Evolutionary conservation across 1,140 invertebrate genomes (phyloP), one percentile per base, ranked within the genome.

Genomic region (Drosophila orosa): DNA sequence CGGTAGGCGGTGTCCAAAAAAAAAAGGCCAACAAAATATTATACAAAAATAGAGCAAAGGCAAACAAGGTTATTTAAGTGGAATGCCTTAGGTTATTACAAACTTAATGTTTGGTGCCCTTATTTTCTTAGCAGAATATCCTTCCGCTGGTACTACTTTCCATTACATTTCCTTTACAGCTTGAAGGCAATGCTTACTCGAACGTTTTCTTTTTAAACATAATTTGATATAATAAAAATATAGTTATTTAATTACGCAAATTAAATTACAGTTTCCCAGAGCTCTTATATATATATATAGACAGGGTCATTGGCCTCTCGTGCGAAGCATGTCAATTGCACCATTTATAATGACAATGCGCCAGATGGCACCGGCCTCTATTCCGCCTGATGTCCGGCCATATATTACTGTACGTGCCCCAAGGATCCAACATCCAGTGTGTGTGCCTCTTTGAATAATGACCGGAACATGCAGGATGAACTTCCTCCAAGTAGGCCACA

Each of bases 341-440:
- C 73, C 83, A 86, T 86, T 87, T 79, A 86, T 87, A 87, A 87
- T 69, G 63, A 54, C 83, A 62, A 69, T 78, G 84, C 65, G 61
- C 73, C 75, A 71, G 35, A 56, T 55, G 63, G 55, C 58, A 19
- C 25, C 22, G 63, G 56, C 35, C 24, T 29, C 39, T 45, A 50
- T 50, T 55, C 24, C 50, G 45, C n/a, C 25, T 48, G 45, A 27
- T 44, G 61, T 66, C 40, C 59, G n/a, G 40, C 29, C 40, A 66
- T 65, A 66, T 65, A 65, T 66, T 63, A 47, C 40, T n/a, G 24
- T 35, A 63, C 62, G 40, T 66, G 62, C 31, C 31, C 58, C 13
- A 62, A 35, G 58, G 17, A 61, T 33, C 6, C 29, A 7, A n/a
- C n/a, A 9, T n/a, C 54, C 13, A 44, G 63, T 24, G 15, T 42